These are phyloP conservation scores for Pipistrellus nathusii DNA, from an alignment of 2,797 vertebrate species.

Conservation along the genomic window DNA sequence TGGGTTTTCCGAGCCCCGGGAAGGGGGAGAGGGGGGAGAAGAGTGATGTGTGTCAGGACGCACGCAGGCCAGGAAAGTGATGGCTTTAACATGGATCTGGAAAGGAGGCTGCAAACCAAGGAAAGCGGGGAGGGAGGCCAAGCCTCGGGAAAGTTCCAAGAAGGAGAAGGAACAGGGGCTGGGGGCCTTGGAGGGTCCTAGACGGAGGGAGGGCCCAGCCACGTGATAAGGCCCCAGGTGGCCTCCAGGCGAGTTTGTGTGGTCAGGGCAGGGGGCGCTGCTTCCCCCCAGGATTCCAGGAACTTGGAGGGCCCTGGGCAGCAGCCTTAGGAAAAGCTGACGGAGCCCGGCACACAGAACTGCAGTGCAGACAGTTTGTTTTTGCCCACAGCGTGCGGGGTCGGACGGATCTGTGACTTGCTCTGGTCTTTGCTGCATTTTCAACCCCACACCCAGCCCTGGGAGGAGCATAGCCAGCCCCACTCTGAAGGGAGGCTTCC, in stretches of 20 bases:
- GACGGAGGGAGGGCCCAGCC: not conserved
- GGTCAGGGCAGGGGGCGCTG: not conserved
- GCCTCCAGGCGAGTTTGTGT: not conserved
- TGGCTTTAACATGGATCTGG: conserved; percentile 37
- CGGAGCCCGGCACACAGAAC: not conserved
- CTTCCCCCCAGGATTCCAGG: fast-evolving
- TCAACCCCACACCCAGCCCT: not conserved
- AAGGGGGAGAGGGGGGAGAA: not conserved
- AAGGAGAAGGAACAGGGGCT: not conserved
- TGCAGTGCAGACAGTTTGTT: not conserved
- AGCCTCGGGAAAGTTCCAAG: not conserved
- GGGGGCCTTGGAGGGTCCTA: not conserved
- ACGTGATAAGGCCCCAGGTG: not conserved
- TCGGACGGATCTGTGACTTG: not conserved
- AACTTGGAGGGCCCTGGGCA: not conserved
- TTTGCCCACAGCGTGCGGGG: not conserved
- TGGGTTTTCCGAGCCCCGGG: not conserved
- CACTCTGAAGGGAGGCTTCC: not conserved
- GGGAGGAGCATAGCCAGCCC: not conserved
- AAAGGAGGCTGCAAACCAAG: conserved; percentile 13
- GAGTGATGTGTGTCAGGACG: not conserved
- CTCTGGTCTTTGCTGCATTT: not conserved
- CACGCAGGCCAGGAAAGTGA: conserved; percentile 25
- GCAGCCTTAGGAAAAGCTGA: not conserved
- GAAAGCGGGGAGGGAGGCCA: not conserved